Evolutionary conservation across 2,888 invertebrate genomes (phyloP).

Genomic region (Aphelenchoides bicaudatus): DNA sequence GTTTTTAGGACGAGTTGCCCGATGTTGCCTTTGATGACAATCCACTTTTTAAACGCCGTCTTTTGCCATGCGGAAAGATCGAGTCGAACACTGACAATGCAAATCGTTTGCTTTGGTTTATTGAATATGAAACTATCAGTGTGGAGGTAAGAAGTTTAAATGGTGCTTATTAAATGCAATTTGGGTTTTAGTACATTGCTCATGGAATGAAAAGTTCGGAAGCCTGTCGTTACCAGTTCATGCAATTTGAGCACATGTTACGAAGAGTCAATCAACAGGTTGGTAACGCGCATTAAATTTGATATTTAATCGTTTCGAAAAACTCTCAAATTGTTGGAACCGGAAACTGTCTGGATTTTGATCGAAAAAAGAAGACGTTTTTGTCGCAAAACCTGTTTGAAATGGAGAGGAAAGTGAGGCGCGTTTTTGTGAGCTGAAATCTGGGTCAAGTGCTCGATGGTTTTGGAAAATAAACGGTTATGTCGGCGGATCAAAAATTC

Average conservation of each 20-base stretch:
- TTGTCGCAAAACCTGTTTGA: background rate
- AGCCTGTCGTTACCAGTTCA: constrained; percentile 57
- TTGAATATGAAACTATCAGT: constrained; percentile 57
- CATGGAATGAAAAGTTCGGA: constrained; percentile 51
- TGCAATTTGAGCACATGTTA: constrained; percentile 59
- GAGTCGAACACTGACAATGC: constrained; percentile 38
- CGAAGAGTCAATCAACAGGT: constrained; percentile 53
- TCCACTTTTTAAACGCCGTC: constrained; percentile 47
- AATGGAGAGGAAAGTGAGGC: constrained; percentile 6
- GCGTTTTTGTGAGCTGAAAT: background rate
- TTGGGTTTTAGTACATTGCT: constrained; percentile 47
- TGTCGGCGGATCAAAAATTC: constrained; percentile 4
- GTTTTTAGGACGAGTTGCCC: constrained; percentile 43
- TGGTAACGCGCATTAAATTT: background rate
- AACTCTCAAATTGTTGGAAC: background rate
- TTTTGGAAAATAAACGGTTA: background rate
- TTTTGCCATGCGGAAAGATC: constrained; percentile 55
- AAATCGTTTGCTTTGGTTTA: constrained; percentile 58
- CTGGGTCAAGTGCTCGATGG: background rate
- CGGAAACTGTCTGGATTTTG: background rate
- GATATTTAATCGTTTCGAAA: background rate
- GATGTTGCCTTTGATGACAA: constrained; percentile 54
- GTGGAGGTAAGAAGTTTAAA: constrained; percentile 44
- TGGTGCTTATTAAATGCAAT: background rate
- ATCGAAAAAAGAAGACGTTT: constrained; percentile 4